Evolutionary conservation across 2,888 invertebrate species (phyloP).

Genomic region (Scrobipalpa costella): DNA sequence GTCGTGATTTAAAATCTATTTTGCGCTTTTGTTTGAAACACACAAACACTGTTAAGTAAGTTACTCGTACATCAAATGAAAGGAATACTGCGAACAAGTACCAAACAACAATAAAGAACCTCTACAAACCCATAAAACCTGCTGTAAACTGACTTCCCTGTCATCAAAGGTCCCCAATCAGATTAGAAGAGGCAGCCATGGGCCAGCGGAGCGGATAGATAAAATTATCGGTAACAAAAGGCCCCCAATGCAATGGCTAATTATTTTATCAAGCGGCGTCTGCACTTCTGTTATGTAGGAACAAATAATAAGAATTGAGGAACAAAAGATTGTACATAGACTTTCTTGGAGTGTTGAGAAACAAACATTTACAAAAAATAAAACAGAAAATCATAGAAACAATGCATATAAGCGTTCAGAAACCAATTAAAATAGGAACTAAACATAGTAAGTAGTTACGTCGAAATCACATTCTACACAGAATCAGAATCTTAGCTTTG

Average conservation of each 20-base stretch:
- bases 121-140: neutral
- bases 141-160: constrained; percentile 14
- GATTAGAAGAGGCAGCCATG: constrained; percentile 63
- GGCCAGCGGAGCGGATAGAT: constrained; percentile 70
- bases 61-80: neutral
- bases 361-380: neutral
- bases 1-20: too few species aligned
- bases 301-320: constrained; percentile 21
- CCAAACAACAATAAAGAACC: neutral
- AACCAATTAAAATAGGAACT: too few species aligned
- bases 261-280: constrained; percentile 55
- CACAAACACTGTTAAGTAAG: neutral
- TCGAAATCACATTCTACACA: too few species aligned
- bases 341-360: too few species aligned
- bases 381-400: too few species aligned
- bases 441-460: too few species aligned
- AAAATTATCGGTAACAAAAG: constrained; percentile 71
- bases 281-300: constrained; percentile 39
- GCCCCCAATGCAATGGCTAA: constrained; percentile 52
- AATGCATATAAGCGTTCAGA: too few species aligned
- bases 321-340: neutral
- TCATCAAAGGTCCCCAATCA: constrained; percentile 48
- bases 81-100: neutral
- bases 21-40: too few species aligned
- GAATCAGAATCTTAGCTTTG: too few species aligned